phyloP scores from a whole-genome alignment of 2,113 vertebrate species.

The Lepisosteus oculatus region DNA sequence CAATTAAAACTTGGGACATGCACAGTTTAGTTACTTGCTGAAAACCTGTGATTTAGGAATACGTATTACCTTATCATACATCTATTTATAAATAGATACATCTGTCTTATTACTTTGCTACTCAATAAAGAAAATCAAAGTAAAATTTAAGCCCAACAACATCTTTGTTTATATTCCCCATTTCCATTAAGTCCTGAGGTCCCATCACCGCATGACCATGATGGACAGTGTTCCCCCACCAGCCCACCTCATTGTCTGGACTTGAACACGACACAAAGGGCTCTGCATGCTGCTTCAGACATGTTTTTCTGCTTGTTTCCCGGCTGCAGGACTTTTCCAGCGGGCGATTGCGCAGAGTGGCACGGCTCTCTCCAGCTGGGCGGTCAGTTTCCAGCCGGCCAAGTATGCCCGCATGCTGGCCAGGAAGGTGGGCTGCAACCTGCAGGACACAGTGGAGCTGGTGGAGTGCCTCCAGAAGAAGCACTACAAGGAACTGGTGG shows the following conservation, averaged over 20 bases:
- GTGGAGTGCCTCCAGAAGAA: slow-evolving; percentile 94
- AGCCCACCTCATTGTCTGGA: slow-evolving; percentile 8
- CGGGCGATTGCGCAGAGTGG: slow-evolving; percentile 97
- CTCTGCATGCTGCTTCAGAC: not conserved
- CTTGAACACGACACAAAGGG: not conserved
- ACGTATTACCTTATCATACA: not conserved
- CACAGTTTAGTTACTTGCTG: not conserved
- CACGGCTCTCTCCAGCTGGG: slow-evolving; percentile 96
- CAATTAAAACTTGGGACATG: slow-evolving; percentile 1
- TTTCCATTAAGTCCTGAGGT: no score
- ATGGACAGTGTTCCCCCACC: not conserved
- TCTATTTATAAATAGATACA: not conserved
- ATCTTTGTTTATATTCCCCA: no score
- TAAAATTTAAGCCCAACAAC: no score
- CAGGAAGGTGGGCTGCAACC: slow-evolving; percentile 94
- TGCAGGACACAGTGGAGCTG: slow-evolving; percentile 90
- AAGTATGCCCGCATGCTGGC: slow-evolving; percentile 94
- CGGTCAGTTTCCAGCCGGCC: slow-evolving; percentile 95
- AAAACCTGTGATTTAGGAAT: not conserved
- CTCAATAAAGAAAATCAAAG: not conserved
- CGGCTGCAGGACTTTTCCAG: slow-evolving; percentile 86
- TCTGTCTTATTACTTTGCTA: not conserved
- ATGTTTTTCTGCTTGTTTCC: not conserved
- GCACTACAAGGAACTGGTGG: slow-evolving; percentile 95
- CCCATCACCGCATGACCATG: no score